phyloP scores from a whole-genome alignment of 2,888 invertebrate genomes.

The Archips xylosteana region DNA sequence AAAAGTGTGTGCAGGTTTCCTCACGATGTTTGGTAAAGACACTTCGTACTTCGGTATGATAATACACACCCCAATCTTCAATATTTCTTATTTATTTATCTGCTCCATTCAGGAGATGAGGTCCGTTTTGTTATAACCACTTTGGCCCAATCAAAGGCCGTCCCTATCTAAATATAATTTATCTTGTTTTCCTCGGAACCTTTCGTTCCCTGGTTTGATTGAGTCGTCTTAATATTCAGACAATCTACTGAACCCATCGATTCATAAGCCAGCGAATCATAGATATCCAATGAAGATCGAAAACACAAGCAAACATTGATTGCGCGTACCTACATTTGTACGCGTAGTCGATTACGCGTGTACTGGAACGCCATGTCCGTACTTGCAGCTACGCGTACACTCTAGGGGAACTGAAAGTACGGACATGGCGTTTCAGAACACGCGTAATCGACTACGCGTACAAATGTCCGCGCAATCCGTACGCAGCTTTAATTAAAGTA shows the following conservation, averaged over 20 bases:
- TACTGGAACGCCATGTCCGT: too few relatives aligned
- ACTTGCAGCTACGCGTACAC: too few relatives aligned
- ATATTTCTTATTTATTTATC: background rate
- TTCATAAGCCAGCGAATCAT: constrained; percentile 2
- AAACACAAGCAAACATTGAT: background rate
- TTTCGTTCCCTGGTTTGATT: constrained; percentile 1
- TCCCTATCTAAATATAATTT: background rate
- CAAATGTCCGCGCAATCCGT: too few relatives aligned
- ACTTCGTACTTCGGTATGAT: too few relatives aligned
- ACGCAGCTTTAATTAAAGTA: too few relatives aligned
- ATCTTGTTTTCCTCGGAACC: constrained; percentile 8
- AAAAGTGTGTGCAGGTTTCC: too few relatives aligned
- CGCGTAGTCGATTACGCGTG: too few relatives aligned
- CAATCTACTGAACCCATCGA: background rate
- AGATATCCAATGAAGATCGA: background rate
- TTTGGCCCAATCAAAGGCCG: background rate
- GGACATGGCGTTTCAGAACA: too few relatives aligned
- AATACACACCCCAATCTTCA: background rate
- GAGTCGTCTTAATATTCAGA: constrained; percentile 10
- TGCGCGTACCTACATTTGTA: too few relatives aligned
- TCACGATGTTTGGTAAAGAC: too few relatives aligned
- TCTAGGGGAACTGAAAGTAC: too few relatives aligned
- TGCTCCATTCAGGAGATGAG: background rate
- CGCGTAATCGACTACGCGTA: too few relatives aligned
- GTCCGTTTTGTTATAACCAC: constrained; percentile 1